A percentile compares a stretch with the other conserved stretches of the same genome.
These are phyloP conservation scores for Fistularia tabacaria DNA, from an alignment of 2,797 vertebrate species.

Conservation along the genomic window DNA sequence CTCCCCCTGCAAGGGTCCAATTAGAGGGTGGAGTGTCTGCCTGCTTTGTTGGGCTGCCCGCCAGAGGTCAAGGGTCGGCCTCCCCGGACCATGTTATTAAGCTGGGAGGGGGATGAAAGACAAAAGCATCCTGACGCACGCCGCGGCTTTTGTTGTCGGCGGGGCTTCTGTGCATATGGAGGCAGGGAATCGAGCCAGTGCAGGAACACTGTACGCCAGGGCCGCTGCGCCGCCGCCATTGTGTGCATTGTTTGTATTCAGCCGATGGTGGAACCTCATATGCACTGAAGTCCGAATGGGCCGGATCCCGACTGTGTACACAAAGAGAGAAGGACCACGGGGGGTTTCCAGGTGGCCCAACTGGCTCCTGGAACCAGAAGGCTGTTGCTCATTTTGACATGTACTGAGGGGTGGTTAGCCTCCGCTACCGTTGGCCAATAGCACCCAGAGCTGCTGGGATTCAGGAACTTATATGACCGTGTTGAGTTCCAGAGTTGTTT, in stretches of 20 bases:
- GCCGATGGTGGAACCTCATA: conserved; percentile 25
- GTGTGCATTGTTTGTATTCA: conserved; percentile 49
- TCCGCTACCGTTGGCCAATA: too few species aligned
- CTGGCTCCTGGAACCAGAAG: too few species aligned
- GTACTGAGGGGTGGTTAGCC: too few species aligned
- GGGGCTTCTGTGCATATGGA: conserved; percentile 65
- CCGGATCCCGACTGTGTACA: neutral
- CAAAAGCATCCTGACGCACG: conserved; percentile 65
- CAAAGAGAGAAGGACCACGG: conserved; percentile 1
- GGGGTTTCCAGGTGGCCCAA: too few species aligned
- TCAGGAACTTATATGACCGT: too few species aligned
- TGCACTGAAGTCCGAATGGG: conserved; percentile 22
- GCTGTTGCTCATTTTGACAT: too few species aligned
- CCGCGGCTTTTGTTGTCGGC: conserved; percentile 52
- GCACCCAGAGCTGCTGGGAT: too few species aligned
- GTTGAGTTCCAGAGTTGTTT: too few species aligned
- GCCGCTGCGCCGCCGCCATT: conserved; percentile 12
- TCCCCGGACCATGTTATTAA: conserved; percentile 32
- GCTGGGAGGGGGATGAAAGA: conserved; percentile 57
- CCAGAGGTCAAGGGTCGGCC: conserved; percentile 56
- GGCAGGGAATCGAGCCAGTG: conserved; percentile 21
- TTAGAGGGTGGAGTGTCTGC: conserved; percentile 21
- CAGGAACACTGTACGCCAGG: conserved; percentile 36
- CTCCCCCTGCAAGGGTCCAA: conserved; percentile 3
- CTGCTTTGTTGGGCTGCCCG: conserved; percentile 48